A percentile compares a stretch with the other conserved stretches of the same genome.
phyloP scores from a whole-genome alignment of 2,113 vertebrate species.

The Crypturellus undulatus region DNA sequence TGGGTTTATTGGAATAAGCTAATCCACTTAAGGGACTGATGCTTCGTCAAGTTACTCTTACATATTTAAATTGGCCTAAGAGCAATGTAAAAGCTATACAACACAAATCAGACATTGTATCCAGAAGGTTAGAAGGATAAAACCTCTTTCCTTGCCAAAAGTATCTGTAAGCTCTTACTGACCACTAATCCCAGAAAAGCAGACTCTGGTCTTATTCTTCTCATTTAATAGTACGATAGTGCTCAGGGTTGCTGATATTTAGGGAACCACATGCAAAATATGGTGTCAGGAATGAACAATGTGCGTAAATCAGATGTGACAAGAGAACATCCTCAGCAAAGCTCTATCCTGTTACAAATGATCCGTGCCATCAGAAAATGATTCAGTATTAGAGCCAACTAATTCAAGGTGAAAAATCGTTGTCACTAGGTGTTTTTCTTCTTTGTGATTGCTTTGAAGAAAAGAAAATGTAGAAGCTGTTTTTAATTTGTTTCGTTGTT shows the following conservation, averaged over 20 bases:
- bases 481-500: no score
- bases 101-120: not conserved
- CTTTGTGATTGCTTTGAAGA: not conserved
- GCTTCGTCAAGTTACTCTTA: not conserved
- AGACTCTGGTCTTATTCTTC: not conserved
- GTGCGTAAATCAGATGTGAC: not conserved
- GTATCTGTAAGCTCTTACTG: not conserved
- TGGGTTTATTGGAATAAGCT: not conserved
- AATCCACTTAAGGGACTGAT: not conserved
- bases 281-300: not conserved
- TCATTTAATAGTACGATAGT: not conserved
- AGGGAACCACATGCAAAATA: not conserved
- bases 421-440: not conserved
- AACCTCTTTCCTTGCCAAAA: not conserved
- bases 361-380: not conserved
- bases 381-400: not conserved
- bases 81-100: not conserved
- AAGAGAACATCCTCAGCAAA: not conserved
- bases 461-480: not conserved
- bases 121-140: not conserved
- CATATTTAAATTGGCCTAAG: not conserved
- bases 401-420: not conserved
- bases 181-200: not conserved
- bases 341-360: not conserved
- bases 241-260: not conserved